Conservation (phyloP, 2,888 invertebrate genomes). For the Pseudolycoriella hygida region DNA sequence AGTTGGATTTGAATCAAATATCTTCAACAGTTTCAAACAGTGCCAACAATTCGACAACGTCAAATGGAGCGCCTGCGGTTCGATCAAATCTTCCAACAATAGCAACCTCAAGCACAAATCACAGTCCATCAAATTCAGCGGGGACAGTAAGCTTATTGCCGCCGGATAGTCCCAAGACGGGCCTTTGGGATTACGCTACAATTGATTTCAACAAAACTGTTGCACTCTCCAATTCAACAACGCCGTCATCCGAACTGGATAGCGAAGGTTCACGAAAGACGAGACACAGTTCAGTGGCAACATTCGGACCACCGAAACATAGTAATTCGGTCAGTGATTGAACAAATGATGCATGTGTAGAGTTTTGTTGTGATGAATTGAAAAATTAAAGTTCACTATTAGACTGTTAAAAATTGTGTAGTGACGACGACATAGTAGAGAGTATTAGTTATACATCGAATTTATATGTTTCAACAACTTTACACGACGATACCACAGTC, state of each 20-base stretch:
- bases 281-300: constrained; percentile 60
- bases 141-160: constrained; percentile 20
- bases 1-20: constrained; percentile 25
- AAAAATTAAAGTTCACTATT: no score
- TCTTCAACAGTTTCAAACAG: neutral
- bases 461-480: no score
- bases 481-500: no score
- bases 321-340: constrained; percentile 2
- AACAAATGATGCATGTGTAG: neutral
- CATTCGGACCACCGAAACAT: constrained; percentile 17
- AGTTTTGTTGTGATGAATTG: no score
- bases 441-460: no score
- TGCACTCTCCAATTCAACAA: constrained; percentile 67
- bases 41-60: neutral
- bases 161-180: constrained; percentile 33
- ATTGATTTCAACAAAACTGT: constrained; percentile 91
- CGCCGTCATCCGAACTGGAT: constrained; percentile 48
- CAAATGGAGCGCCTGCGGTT: neutral
- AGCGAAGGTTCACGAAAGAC: constrained; percentile 60
- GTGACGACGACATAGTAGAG: no score
- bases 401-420: no score
- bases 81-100: neutral
- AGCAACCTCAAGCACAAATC: neutral
- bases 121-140: neutral
- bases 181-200: constrained; percentile 59